Evolutionary conservation across 2,797 vertebrate genomes (phyloP).

Genomic region (Siniperca undulata): DNA sequence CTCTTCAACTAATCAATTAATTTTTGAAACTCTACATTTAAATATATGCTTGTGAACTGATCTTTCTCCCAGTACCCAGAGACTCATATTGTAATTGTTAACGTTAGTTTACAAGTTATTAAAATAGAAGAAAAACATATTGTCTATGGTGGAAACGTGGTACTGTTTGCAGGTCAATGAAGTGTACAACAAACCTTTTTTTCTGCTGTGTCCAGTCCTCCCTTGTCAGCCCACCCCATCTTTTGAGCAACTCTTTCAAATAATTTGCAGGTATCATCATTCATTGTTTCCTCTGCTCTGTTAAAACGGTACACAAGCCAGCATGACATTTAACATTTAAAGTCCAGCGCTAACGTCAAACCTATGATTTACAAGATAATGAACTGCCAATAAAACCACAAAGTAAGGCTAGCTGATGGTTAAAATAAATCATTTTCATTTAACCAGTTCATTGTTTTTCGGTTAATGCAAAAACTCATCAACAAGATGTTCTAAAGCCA

Average conservation of each 20-base stretch:
- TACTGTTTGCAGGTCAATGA: background rate
- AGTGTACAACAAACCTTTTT: constrained; percentile 68
- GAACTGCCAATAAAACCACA: background rate
- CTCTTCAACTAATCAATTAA: background rate
- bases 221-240: constrained; percentile 77
- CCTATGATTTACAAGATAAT: too few relatives aligned
- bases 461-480: background rate
- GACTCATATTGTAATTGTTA: background rate
- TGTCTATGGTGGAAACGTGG: background rate
- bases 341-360: constrained; percentile 1
- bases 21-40: background rate
- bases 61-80: background rate
- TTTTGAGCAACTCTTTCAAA: constrained; percentile 82
- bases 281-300: constrained; percentile 68
- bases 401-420: background rate
- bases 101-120: too few relatives aligned
- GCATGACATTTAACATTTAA: constrained; percentile 44
- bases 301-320: background rate
- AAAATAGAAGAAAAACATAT: fast-evolving
- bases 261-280: constrained; percentile 56
- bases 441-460: background rate
- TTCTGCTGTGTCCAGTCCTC: constrained; percentile 73
- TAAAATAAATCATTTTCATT: background rate
- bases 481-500: background rate
- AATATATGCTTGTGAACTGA: background rate